Percentiles rank a stretch among this genome's conserved stretches.
Conservation (phyloP, 2,113 vertebrate genomes). For the Actenoides hombroni region DNA sequence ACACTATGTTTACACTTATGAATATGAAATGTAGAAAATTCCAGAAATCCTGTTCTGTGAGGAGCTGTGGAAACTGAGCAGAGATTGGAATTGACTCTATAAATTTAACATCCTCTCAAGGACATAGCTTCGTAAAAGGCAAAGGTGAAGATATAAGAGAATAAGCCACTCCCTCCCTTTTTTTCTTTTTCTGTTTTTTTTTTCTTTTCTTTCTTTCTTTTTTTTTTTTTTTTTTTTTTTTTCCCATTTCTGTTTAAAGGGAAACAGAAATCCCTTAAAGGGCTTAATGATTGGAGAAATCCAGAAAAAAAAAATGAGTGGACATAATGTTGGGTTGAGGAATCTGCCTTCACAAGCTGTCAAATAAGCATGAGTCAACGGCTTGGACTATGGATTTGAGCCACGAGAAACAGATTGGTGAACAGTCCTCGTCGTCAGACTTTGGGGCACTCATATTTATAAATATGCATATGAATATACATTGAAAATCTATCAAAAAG, state of each 20-base stretch:
- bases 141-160: background rate
- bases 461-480: background rate
- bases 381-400: background rate
- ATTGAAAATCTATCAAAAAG: background rate
- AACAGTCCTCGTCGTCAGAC: background rate
- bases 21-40: background rate
- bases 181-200: background rate
- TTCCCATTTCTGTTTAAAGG: background rate
- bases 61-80: background rate
- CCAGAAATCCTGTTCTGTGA: background rate
- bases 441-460: background rate
- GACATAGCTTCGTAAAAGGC: background rate
- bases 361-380: background rate
- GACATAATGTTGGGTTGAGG: background rate
- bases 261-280: background rate
- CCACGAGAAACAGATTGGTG: background rate
- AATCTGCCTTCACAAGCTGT: background rate
- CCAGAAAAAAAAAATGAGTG: background rate
- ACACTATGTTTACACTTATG: background rate
- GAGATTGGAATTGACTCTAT: background rate
- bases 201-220: background rate
- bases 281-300: background rate
- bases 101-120: background rate
- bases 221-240: background rate
- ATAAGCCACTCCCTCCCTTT: rapidly evolving